These are phyloP conservation scores for Gila orcuttii DNA, from an alignment of 2,113 vertebrate species.

Conservation along the genomic window DNA sequence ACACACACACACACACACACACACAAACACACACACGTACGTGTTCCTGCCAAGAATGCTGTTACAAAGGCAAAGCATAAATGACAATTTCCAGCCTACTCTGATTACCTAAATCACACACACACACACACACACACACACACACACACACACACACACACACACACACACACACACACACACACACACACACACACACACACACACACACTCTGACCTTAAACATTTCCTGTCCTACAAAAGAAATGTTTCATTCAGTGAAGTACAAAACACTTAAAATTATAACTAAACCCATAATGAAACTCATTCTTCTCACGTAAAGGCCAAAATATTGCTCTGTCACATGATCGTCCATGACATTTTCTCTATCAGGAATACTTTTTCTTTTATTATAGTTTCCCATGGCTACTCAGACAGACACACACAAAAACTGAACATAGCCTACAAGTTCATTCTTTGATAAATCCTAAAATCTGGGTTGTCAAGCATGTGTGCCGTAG, in stretches of 20 bases:
- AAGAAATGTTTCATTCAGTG: not conserved
- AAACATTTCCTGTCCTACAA: conserved; percentile 1
- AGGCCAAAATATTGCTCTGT: not conserved
- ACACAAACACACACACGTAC: not conserved
- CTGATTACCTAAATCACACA: not conserved
- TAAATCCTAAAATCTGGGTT: conserved; percentile 7
- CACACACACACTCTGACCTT: too few relatives aligned
- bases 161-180: not conserved
- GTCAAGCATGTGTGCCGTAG: not conserved
- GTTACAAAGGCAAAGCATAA: not conserved
- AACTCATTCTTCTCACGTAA: conserved; percentile 7
- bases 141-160: too few relatives aligned
- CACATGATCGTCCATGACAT: conserved; percentile 3
- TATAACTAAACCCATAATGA: conserved; percentile 8
- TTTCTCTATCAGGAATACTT: not conserved
- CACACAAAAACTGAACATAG: not conserved
- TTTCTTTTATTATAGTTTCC: conserved; percentile 3
- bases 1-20: not conserved
- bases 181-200: not conserved
- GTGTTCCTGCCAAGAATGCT: not conserved
- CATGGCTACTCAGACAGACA: not conserved
- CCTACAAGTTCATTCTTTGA: not conserved
- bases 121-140: too few relatives aligned
- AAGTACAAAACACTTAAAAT: not conserved
- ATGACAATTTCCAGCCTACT: not conserved